Conservation (phyloP, 2,113 vertebrate genomes). For the Condylura cristata region DNA sequence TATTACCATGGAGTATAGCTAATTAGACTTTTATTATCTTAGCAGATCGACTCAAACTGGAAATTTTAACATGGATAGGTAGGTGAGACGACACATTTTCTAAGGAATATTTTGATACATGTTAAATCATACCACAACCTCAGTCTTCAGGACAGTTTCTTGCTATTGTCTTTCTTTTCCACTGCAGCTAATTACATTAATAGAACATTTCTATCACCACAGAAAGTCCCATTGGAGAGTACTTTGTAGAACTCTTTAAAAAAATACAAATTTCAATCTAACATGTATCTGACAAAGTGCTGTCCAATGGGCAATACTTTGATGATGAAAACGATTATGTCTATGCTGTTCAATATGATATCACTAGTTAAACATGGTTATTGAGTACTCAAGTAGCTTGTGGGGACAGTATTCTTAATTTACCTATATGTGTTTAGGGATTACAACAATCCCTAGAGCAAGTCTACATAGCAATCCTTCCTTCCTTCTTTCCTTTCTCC, state of each 20-base stretch:
- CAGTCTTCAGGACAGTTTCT: neutral
- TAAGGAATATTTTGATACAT: neutral
- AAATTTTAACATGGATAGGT: neutral
- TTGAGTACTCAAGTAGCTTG: neutral
- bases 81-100: neutral
- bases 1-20: neutral
- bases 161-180: neutral
- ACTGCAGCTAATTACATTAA: neutral
- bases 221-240: neutral
- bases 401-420: neutral
- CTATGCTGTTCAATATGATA: neutral
- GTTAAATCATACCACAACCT: neutral
- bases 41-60: neutral
- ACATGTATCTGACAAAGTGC: neutral
- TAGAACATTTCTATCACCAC: neutral
- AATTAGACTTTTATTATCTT: neutral
- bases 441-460: neutral
- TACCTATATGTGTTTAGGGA: neutral
- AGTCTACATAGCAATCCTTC: neutral
- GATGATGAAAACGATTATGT: neutral
- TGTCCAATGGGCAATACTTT: neutral
- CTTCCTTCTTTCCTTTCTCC: too few species aligned
- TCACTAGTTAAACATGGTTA: neutral
- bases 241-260: neutral
- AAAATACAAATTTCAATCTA: neutral